Percentiles rank a stretch among this genome's conserved stretches.
Evolutionary conservation across 2,113 vertebrate species (phyloP).

Genomic region (human (Homo sapiens)): DNA sequence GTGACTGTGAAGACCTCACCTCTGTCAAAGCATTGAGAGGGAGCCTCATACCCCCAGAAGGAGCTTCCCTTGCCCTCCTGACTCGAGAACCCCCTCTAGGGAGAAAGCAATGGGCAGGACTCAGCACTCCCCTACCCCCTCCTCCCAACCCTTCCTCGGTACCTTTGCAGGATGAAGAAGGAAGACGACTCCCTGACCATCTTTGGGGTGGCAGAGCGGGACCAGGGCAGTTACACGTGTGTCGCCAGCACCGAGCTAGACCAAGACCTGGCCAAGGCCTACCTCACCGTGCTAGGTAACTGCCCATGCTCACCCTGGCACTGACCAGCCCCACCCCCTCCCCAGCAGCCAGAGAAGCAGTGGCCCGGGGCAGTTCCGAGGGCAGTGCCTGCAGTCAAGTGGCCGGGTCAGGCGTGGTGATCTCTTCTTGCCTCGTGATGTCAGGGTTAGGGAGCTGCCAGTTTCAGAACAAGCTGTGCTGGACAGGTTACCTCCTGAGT

Average conservation of each 20-base stretch:
- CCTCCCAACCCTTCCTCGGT: not conserved
- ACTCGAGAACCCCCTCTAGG: fast-evolving
- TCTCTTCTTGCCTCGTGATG: not conserved
- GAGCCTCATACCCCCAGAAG: not conserved
- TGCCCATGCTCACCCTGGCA: not conserved
- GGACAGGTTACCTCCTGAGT: not conserved
- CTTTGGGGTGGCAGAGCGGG: slow-evolving; percentile 88
- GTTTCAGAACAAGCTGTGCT: no score
- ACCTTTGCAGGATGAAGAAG: slow-evolving; percentile 88
- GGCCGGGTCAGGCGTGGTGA: fast-evolving
- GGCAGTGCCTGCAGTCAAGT: fast-evolving
- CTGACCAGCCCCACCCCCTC: not conserved
- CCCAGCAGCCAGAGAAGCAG: not conserved
- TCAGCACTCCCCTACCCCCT: fast-evolving
- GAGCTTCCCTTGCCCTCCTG: not conserved
- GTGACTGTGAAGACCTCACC: not conserved
- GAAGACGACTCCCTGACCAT: slow-evolving; percentile 92
- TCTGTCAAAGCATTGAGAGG: not conserved
- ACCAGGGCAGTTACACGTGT: slow-evolving; percentile 94
- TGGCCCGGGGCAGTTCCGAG: fast-evolving
- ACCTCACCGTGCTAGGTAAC: slow-evolving; percentile 95
- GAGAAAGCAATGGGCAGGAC: not conserved
- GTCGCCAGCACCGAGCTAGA: slow-evolving; percentile 93
- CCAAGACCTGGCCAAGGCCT: slow-evolving; percentile 91
- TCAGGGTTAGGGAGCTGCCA: not conserved